Evolutionary conservation across 2,888 invertebrate species (phyloP).

Genomic region (Sycophila texana): DNA sequence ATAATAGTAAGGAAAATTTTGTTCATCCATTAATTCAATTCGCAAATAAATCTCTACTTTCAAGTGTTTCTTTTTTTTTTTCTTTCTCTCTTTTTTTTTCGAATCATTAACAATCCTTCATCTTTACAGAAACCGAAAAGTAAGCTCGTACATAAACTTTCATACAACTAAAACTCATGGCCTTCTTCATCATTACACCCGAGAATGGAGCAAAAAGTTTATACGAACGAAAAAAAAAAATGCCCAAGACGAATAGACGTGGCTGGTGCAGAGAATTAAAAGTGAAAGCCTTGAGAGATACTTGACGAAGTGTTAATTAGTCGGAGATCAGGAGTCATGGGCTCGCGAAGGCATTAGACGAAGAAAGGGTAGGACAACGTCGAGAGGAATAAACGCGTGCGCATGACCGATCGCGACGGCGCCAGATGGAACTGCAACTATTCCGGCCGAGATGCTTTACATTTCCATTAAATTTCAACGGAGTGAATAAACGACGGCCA

Average conservation of each 20-base stretch:
- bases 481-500: no score
- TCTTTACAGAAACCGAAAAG: no score
- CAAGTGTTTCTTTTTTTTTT: no score
- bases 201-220: constrained; percentile 10
- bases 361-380: constrained; percentile 1
- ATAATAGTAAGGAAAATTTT: no score
- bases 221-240: not conserved
- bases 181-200: not conserved
- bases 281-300: constrained; percentile 46
- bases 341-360: not conserved
- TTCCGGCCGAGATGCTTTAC: no score
- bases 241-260: constrained; percentile 31
- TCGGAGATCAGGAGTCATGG: constrained; percentile 15
- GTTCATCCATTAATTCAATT: no score
- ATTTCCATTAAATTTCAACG: no score
- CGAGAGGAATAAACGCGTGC: constrained; percentile 14
- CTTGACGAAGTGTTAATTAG: constrained; percentile 52
- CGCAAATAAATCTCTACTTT: no score
- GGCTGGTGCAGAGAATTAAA: constrained; percentile 49
- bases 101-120: no score
- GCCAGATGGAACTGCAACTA: not conserved
- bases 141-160: no score
- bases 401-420: constrained; percentile 2
- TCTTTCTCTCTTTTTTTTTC: no score
- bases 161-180: no score